Conservation (phyloP, 1,140 invertebrate genomes). For the Thalassaphorura encarpata region DNA sequence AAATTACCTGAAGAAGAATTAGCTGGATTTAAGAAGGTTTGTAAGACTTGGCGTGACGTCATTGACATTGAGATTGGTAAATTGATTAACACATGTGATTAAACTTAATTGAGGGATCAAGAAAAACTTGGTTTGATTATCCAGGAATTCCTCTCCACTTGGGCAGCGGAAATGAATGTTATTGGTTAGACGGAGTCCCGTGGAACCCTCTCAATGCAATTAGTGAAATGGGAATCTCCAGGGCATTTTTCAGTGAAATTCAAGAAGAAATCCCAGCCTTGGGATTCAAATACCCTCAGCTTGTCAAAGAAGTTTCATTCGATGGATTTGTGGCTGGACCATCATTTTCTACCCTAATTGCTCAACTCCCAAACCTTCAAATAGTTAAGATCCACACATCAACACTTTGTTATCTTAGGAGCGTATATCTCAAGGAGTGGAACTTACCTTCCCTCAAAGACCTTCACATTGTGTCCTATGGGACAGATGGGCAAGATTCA, state of each 20-base stretch:
- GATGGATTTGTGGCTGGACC: neutral
- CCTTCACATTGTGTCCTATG: neutral
- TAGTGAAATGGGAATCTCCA: neutral
- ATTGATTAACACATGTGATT: no score
- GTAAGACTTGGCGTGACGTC: no score
- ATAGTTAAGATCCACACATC: neutral
- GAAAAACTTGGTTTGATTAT: no score
- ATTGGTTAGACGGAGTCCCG: neutral
- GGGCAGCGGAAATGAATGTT: no score
- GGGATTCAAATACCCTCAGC: neutral
- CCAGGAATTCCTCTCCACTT: no score
- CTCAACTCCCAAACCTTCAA: neutral
- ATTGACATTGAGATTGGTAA: no score
- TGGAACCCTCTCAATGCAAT: neutral
- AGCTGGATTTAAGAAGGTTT: neutral
- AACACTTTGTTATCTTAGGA: neutral
- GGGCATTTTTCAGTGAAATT: neutral
- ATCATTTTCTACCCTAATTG: neutral
- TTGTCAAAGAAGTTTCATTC: neutral
- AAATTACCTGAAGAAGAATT: no score
- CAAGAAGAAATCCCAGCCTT: neutral
- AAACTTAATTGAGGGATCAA: no score
- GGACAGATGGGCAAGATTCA: neutral
- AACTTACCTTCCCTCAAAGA: neutral
- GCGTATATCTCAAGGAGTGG: neutral